phyloP scores from a whole-genome alignment of 2,113 vertebrate genomes.

The Labeo catla region DNA sequence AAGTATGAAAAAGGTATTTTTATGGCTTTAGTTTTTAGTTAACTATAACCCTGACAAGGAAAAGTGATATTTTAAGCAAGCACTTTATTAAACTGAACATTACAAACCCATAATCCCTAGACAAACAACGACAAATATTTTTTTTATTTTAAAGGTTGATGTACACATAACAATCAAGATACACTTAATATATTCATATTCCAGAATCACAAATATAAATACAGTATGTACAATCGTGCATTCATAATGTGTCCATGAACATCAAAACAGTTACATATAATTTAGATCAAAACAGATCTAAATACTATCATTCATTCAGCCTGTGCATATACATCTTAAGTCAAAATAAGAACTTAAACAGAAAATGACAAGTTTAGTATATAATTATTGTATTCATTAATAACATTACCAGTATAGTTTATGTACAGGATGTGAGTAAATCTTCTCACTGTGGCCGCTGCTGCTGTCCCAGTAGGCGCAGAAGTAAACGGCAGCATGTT shows the following conservation, averaged over 20 bases:
- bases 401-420: conserved; percentile 1
- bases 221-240: background rate
- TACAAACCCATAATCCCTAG: background rate
- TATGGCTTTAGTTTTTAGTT: too few relatives aligned
- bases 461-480: conserved; percentile 42
- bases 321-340: background rate
- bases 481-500: conserved; percentile 38
- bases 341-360: background rate
- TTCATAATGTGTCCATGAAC: background rate
- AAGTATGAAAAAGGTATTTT: too few relatives aligned
- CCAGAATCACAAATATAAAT: background rate
- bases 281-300: background rate
- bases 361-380: background rate
- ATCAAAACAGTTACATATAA: background rate
- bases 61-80: background rate
- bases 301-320: background rate
- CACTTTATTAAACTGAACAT: background rate
- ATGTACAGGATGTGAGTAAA: conserved; percentile 12
- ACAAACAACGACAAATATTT: background rate
- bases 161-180: background rate
- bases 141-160: too few relatives aligned
- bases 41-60: background rate
- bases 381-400: background rate
- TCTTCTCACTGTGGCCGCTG: conserved; percentile 29
- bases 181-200: background rate